Evolutionary conservation across 2,797 vertebrate genomes (phyloP), one percentile per base, ranked within the genome.

Genomic region (Zalophus californianus): DNA sequence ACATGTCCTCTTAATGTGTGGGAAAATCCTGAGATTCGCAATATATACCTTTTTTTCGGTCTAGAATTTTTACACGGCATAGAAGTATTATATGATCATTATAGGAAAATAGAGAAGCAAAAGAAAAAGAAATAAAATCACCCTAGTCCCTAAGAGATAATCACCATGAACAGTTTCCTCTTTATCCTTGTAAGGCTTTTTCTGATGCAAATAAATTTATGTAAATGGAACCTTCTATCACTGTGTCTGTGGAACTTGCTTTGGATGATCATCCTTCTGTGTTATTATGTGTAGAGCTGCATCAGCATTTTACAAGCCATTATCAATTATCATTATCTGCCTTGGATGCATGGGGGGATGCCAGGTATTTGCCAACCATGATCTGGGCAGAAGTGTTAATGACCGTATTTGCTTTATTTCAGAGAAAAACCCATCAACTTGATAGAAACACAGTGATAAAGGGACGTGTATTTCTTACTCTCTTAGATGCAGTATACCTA

Each of bases 21-120:
- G 38, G 13, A 8, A 16, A 60, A 41, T 80, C 29, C 54, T 12
- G 1, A 64, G 38, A 54, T 32, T 52, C 21, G 44, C 9, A 29
- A 14, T 13, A 27, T 41, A 25, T n/a, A 44, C 48, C 27, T 15
- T 73, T 25, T 38, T 48, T 78, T 23, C 62, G 12, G 32, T 66
- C 56, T 66, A 84, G 70, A 64, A 60, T 75, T 75, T 86, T 87
- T 90, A 73, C 41, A 20, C 1, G 8, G 29, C 44, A 2, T 73
- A 0, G 87, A 72, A 54, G 12, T 79, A 21, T 50, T 44, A n/a
- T 29, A 23, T 44, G 38, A 80, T 91, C 18, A 77, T 70, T 44
- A 75, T 60, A 58, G 41, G 73, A 60, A 93, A 90, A 66, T 58
- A 44, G 72, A 89, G 72, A 89, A 91, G 32, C 44, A 84, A 38